Evolutionary conservation across 2,888 invertebrate species (phyloP), one percentile per base, ranked within the genome.

Genomic region (Argyresthia albistria): DNA sequence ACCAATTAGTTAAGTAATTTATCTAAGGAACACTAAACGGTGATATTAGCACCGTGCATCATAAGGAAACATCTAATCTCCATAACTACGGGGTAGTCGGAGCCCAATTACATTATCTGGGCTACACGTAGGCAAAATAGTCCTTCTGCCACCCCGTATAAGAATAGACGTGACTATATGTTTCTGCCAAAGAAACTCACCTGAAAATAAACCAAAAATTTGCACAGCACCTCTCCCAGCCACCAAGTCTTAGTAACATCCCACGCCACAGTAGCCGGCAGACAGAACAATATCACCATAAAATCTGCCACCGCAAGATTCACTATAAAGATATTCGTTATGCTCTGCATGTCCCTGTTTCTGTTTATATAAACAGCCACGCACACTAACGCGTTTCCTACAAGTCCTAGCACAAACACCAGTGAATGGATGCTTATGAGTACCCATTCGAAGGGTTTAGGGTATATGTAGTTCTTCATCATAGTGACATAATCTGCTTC

Each of bases 171-270:
- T n/a, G n/a, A n/a, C n/a, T n/a, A n/a, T n/a, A n/a, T n/a, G n/a
- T n/a, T n/a, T n/a, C n/a, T n/a, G n/a, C n/a, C 25, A 25, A 25
- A 4, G 25, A 43, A 35, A 62, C 90, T 89, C 79, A 97, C 97
- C 94, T 97, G 97, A 58, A 96, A 90, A 74, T 96, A 97, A 0
- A 95, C 89, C 47, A 97, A 91, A 57, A 94, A 88, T 77, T 97
- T 97, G 89, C 98, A 98, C 75, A 95, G 88, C 0, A 88, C 83
- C 8, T 91, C 88, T 0, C 97, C 97, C 60, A 97, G 89, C 77
- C 96, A 97, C 96, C 97, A 98, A 0, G 97, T 97, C 70, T 95
- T 93, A 0, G 96, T 95, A 11, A 97, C 93, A 73, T 98, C 97
- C 93, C 95, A 97, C 0, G 95, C 76, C 7, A 96, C 93, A 0